A percentile compares a stretch with the other conserved stretches of the same genome.
Evolutionary conservation across 2,888 invertebrate species (phyloP).

Genomic region (Papilio gigon): DNA sequence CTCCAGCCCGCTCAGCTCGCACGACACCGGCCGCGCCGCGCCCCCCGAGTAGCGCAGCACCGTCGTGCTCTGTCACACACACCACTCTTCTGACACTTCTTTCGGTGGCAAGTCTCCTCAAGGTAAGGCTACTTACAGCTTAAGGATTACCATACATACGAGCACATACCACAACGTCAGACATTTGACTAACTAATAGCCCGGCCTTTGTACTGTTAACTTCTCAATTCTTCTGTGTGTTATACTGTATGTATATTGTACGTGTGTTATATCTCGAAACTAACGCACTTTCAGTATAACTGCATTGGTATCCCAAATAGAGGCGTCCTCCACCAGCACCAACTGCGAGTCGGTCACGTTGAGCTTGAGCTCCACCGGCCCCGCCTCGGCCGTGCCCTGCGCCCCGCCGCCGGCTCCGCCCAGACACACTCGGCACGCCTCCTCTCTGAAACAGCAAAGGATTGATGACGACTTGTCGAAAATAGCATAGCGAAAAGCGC

Average conservation of each 20-base stretch:
- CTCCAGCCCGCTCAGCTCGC: constrained; percentile 94
- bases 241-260: not conserved
- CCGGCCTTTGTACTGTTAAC: not conserved
- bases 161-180: not conserved
- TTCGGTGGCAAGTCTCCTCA: not conserved
- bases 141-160: no score
- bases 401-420: constrained; percentile 34
- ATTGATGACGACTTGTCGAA: not conserved
- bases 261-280: not conserved
- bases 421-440: constrained; percentile 43
- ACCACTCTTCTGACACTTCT: not conserved
- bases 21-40: constrained; percentile 89
- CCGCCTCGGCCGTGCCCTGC: constrained; percentile 43
- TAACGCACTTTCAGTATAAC: constrained; percentile 90
- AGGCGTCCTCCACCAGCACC: constrained; percentile 95
- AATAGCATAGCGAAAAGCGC: not conserved
- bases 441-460: constrained; percentile 51
- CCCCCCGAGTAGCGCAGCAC: constrained; percentile 90
- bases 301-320: constrained; percentile 94
- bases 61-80: constrained; percentile 88
- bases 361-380: constrained; percentile 91
- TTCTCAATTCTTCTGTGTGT: no score
- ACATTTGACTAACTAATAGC: not conserved
- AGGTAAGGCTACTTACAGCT: not conserved
- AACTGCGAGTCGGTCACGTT: constrained; percentile 98